Conservation (phyloP, 2,113 vertebrate species). For the Enhydra lutris region DNA sequence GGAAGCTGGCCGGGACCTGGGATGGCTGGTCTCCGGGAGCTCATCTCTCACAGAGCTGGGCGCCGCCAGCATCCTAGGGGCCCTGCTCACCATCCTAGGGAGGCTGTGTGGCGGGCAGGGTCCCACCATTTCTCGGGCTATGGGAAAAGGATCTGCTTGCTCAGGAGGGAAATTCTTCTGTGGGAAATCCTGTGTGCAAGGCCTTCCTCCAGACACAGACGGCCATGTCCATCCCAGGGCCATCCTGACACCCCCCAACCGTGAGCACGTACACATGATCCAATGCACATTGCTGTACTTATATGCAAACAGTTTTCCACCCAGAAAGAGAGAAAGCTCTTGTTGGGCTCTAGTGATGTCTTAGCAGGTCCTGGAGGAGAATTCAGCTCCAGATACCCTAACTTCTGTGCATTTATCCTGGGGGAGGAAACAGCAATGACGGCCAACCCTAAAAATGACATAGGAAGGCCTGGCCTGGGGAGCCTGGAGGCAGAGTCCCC, state of each 20-base stretch:
- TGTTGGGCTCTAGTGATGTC: neutral
- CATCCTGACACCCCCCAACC: neutral
- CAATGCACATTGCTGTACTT: neutral
- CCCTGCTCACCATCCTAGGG: neutral
- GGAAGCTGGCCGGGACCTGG: neutral
- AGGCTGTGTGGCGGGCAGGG: neutral
- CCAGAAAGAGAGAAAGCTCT: neutral
- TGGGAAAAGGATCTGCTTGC: neutral
- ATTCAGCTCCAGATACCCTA: neutral
- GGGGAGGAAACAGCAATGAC: neutral
- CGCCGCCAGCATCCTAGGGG: fast-evolving
- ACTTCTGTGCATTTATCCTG: neutral
- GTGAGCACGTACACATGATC: fast-evolving
- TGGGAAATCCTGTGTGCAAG: neutral
- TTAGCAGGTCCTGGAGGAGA: neutral
- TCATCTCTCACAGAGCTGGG: neutral
- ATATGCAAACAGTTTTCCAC: neutral
- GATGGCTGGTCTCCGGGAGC: neutral
- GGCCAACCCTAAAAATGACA: neutral
- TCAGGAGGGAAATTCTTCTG: neutral
- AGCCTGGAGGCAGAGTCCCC: neutral
- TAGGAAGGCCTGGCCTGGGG: neutral
- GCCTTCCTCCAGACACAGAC: neutral
- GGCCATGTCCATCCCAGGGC: fast-evolving
- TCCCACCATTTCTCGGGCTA: neutral